Conservation (phyloP, 2,888 invertebrate genomes). For the Dione juno region DNA sequence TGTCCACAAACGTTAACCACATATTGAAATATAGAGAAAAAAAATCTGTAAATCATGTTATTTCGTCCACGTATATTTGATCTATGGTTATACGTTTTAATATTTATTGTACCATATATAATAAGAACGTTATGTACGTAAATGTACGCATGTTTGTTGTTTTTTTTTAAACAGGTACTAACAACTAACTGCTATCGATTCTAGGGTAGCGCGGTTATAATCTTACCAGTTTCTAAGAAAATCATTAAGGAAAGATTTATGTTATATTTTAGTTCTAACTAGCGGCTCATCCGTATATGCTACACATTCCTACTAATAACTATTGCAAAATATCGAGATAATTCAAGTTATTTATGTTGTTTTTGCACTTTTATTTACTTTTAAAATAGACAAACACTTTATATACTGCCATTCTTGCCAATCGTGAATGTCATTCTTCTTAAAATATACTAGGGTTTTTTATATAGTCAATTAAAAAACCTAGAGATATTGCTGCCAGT, state of each 20-base stretch:
- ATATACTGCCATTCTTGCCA: background rate
- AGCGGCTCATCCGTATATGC: slow-evolving; percentile 11
- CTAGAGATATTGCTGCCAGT: too few species aligned
- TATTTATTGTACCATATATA: slow-evolving; percentile 22
- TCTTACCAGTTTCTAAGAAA: slow-evolving; percentile 21
- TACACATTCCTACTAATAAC: background rate
- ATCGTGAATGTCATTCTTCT: background rate
- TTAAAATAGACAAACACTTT: background rate
- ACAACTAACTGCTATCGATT: background rate
- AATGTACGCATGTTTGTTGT: slow-evolving; percentile 9
- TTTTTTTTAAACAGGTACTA: slow-evolving; percentile 20
- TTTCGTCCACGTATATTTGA: too few species aligned
- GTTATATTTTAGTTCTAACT: slow-evolving; percentile 23
- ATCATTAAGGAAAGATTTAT: slow-evolving; percentile 25
- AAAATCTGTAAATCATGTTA: too few species aligned
- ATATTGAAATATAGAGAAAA: too few species aligned
- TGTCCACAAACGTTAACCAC: background rate
- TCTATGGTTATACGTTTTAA: slow-evolving; percentile 1
- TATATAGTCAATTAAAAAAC: too few species aligned
- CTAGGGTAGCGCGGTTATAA: slow-evolving; percentile 20
- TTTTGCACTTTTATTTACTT: background rate
- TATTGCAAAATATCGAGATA: slow-evolving; percentile 12
- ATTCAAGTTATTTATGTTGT: background rate
- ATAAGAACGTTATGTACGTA: slow-evolving; percentile 10
- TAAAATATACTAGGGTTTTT: background rate